Evolutionary conservation across 2,888 invertebrate species (phyloP).

Genomic region (Drosophila nigricruria): DNA sequence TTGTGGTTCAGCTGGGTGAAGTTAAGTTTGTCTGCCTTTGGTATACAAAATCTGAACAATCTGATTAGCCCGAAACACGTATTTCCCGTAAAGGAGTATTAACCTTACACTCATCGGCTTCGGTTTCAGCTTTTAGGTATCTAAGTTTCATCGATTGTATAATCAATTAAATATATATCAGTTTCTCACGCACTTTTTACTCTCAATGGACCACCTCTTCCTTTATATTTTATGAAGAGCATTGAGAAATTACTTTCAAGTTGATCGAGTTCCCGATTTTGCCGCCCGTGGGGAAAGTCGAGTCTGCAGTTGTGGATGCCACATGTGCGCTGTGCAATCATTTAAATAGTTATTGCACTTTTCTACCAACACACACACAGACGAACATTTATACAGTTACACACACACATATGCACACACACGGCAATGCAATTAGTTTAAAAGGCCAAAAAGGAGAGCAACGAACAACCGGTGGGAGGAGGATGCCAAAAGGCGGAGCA

Average conservation of each 20-base stretch:
- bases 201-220: background rate
- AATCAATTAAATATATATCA: background rate
- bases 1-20: too few species aligned
- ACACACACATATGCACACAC: slow-evolving; percentile 30
- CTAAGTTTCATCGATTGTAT: background rate
- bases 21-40: background rate
- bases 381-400: slow-evolving; percentile 27
- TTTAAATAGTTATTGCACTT: slow-evolving; percentile 80
- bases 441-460: slow-evolving; percentile 64
- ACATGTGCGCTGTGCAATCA: slow-evolving; percentile 68
- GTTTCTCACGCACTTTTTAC: background rate
- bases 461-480: slow-evolving; percentile 10
- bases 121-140: background rate
- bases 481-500: slow-evolving; percentile 18
- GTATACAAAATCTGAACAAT: background rate
- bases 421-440: slow-evolving; percentile 76
- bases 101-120: background rate
- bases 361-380: slow-evolving; percentile 44
- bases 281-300: background rate
- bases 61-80: background rate
- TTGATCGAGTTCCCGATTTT: background rate
- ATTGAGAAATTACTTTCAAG: background rate
- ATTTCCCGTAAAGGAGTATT: background rate
- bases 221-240: background rate
- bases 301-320: slow-evolving; percentile 41